A percentile compares a stretch with the other conserved stretches of the same genome.
Conservation (phyloP, 2,888 invertebrate species). For the Tachystola acroxantha region DNA sequence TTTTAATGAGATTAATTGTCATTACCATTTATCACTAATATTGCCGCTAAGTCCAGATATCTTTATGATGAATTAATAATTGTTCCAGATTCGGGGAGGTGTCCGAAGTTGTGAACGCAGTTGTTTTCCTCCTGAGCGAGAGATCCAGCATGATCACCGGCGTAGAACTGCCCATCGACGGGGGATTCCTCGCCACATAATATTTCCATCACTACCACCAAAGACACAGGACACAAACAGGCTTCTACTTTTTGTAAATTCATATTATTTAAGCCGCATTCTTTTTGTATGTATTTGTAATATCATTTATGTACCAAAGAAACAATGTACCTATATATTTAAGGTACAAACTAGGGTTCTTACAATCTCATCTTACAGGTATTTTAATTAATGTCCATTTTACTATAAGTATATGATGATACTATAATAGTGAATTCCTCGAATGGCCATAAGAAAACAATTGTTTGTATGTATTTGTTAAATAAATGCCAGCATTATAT, state of each 20-base stretch:
- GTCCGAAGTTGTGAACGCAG: conserved; percentile 88
- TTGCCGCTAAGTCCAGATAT: no score
- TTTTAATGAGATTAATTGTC: no score
- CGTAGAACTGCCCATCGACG: conserved; percentile 87
- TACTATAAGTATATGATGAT: no score
- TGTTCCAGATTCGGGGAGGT: conserved; percentile 83
- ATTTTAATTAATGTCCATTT: no score
- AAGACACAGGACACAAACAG: conserved; percentile 3
- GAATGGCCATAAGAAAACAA: no score
- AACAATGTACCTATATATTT: not conserved
- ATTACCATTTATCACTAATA: no score
- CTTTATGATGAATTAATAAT: no score
- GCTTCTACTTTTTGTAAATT: conserved; percentile 1
- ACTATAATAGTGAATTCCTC: no score
- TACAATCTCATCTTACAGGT: not conserved
- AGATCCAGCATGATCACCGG: conserved; percentile 91
- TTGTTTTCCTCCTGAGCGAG: conserved; percentile 87
- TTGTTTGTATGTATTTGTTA: no score
- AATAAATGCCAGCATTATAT: no score
- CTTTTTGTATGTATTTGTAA: not conserved
- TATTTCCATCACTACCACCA: conserved; percentile 6
- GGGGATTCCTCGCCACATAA: conserved; percentile 82
- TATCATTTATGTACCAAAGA: conserved; percentile 6
- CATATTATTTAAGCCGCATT: not conserved
- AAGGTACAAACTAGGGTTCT: not conserved